Conservation (phyloP, 2,797 vertebrate species). For the Lepilemur septentrionalis region DNA sequence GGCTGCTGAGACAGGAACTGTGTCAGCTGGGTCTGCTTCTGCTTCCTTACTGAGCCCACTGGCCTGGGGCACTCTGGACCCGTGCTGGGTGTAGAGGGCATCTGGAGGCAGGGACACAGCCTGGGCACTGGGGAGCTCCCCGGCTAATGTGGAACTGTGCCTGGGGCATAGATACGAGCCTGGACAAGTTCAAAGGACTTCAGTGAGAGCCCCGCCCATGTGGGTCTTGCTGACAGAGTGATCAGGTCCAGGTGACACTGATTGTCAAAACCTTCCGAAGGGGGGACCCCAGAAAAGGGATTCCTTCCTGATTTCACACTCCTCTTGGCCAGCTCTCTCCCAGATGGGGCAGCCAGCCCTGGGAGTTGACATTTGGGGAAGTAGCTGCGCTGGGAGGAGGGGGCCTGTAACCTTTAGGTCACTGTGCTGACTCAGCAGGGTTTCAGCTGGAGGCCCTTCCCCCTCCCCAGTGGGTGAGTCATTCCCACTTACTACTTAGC, state of each 20-base stretch:
- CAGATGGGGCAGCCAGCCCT: slow-evolving; percentile 11
- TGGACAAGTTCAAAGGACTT: slow-evolving; percentile 39
- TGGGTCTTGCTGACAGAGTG: background rate
- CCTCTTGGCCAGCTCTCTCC: background rate
- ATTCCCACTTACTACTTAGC: slow-evolving; percentile 22
- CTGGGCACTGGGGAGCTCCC: background rate
- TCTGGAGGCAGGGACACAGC: background rate
- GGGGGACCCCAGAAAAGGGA: background rate
- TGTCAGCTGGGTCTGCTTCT: background rate
- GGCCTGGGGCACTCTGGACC: background rate
- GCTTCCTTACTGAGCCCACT: background rate
- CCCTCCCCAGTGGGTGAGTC: slow-evolving; percentile 76
- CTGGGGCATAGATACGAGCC: background rate
- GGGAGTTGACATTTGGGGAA: slow-evolving; percentile 21
- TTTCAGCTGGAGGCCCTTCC: slow-evolving; percentile 78
- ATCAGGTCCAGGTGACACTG: background rate
- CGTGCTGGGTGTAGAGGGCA: background rate
- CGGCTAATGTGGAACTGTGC: background rate
- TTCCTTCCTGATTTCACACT: background rate
- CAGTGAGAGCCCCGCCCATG: background rate
- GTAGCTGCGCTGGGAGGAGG: slow-evolving; percentile 25
- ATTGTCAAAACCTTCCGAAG: background rate
- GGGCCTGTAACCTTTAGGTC: slow-evolving; percentile 38
- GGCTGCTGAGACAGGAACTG: background rate
- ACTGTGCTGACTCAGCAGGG: slow-evolving; percentile 83